A percentile compares a stretch with the other conserved stretches of the same genome.
Evolutionary conservation across 2,888 invertebrate genomes (phyloP).

Genomic region (Petrolisthes cinctipes): DNA sequence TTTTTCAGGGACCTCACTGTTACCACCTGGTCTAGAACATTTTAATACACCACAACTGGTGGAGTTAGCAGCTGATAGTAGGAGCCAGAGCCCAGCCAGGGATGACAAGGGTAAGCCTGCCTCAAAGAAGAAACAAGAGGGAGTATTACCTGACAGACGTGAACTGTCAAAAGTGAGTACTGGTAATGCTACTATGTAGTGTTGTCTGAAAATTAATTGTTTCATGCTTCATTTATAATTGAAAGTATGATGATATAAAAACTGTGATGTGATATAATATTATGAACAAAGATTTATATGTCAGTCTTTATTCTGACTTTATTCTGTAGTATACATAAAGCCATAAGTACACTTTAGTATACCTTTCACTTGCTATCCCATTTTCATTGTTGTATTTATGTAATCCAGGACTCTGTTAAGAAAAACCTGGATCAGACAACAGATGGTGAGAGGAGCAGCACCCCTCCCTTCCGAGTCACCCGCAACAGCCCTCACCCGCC

Average conservation of each 20-base stretch:
- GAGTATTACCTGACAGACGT: conserved; percentile 20
- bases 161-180: conserved; percentile 46
- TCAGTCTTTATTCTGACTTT: no score
- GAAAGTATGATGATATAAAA: no score
- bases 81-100: conserved; percentile 42
- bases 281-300: no score
- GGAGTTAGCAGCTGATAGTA: conserved; percentile 43
- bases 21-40: conserved; percentile 81
- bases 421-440: conserved; percentile 53
- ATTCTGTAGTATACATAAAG: no score
- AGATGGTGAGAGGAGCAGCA: conserved; percentile 16
- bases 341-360: no score
- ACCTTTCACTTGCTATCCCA: no score
- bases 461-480: conserved; percentile 45
- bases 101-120: conserved; percentile 39
- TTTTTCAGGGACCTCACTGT: conserved; percentile 75
- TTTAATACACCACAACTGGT: conserved; percentile 72
- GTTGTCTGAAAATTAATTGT: not conserved
- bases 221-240: no score
- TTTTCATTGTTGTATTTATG: no score
- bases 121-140: conserved; percentile 45
- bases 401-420: conserved; percentile 46
- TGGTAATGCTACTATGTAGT: not conserved
- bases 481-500: conserved; percentile 46
- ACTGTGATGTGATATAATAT: no score